Percentiles rank a stretch among this genome's conserved stretches.
Evolutionary conservation across 2,113 vertebrate genomes (phyloP).

Genomic region (Cebus imitator): DNA sequence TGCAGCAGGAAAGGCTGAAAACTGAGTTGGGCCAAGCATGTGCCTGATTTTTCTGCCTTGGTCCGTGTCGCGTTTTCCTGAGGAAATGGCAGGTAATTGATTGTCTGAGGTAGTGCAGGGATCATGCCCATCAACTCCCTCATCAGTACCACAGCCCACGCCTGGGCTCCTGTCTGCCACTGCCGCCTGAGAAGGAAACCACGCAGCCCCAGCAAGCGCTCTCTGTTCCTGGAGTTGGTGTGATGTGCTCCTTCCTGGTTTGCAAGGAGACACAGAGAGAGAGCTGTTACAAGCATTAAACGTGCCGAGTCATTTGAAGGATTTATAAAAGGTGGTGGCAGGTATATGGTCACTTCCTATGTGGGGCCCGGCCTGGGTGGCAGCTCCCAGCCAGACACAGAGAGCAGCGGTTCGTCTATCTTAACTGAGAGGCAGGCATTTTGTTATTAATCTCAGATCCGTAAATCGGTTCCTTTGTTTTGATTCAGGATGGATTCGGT

Average conservation of each 20-base stretch:
- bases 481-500: fast-evolving
- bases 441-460: background rate
- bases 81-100: background rate
- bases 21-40: background rate
- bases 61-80: fast-evolving
- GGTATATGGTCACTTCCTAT: background rate
- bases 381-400: background rate
- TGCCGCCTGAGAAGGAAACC: background rate
- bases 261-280: background rate
- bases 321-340: background rate
- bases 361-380: too few relatives aligned
- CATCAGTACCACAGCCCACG: background rate
- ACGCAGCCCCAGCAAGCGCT: background rate
- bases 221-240: background rate
- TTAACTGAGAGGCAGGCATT: fast-evolving
- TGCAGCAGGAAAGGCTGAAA: background rate
- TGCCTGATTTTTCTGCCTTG: background rate
- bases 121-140: background rate
- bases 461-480: background rate
- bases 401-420: fast-evolving
- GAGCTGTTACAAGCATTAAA: background rate
- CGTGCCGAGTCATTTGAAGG: too few relatives aligned
- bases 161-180: background rate
- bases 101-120: background rate
- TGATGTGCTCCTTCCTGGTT: background rate